Evolutionary conservation across 2,888 invertebrate species (phyloP).

Genomic region (Epicampocera succincta): DNA sequence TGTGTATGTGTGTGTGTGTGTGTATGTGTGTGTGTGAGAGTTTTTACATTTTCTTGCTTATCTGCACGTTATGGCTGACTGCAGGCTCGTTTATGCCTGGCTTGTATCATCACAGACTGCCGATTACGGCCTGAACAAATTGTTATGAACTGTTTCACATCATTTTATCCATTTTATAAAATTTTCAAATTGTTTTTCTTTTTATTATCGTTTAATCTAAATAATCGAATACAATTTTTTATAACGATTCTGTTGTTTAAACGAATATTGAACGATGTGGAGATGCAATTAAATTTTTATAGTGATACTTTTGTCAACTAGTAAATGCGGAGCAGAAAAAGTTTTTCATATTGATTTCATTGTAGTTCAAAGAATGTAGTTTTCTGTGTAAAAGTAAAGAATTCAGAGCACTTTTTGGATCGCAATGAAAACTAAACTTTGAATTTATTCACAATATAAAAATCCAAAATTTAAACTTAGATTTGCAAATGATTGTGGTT

Average conservation of each 20-base stretch:
- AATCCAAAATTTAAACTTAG: too few relatives aligned
- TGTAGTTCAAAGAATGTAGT: too few relatives aligned
- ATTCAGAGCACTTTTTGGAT: too few relatives aligned
- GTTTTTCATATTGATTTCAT: too few relatives aligned
- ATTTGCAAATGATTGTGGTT: too few relatives aligned
- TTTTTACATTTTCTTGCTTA: background rate
- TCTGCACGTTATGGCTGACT: conserved; percentile 6
- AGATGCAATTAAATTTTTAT: background rate
- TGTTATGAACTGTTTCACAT: conserved; percentile 33
- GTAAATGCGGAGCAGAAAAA: background rate
- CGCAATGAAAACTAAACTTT: too few relatives aligned
- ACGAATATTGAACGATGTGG: conserved; percentile 8
- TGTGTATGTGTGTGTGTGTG: too few relatives aligned
- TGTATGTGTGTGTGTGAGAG: background rate
- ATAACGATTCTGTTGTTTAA: conserved; percentile 42
- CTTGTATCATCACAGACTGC: conserved; percentile 32
- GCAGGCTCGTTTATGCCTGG: conserved; percentile 1
- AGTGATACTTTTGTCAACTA: background rate
- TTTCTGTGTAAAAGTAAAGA: background rate
- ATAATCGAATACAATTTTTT: conserved; percentile 26
- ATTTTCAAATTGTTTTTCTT: conserved; percentile 7
- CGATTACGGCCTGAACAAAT: conserved; percentile 31
- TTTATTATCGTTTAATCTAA: conserved; percentile 10
- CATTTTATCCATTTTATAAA: conserved; percentile 3
- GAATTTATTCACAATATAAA: too few relatives aligned